These are phyloP conservation scores for Peromyscus melanophrys DNA, from an alignment of 2,797 vertebrate species.

Conservation along the genomic window DNA sequence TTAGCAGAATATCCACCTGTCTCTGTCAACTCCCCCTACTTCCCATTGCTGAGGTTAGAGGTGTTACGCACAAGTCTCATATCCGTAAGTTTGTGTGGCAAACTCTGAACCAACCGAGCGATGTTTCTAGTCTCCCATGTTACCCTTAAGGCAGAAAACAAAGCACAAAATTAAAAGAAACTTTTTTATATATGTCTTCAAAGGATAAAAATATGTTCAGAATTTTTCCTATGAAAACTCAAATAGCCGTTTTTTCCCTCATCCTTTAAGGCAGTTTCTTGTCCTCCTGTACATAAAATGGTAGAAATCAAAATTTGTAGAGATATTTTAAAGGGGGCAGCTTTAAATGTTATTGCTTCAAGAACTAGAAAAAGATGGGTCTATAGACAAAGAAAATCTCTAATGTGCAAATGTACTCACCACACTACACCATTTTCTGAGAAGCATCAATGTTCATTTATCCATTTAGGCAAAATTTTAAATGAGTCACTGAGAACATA, in stretches of 20 bases:
- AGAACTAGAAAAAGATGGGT: slow-evolving; percentile 63
- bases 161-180: slow-evolving; percentile 24
- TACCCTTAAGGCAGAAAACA: neutral
- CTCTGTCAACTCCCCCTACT: neutral
- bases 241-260: neutral
- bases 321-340: neutral
- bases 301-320: slow-evolving; percentile 23
- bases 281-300: slow-evolving; percentile 27
- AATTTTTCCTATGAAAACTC: slow-evolving; percentile 36
- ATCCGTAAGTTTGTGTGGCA: neutral
- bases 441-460: slow-evolving; percentile 73
- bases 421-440: neutral
- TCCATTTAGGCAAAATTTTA: slow-evolving; percentile 78
- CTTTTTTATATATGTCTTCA: neutral
- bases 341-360: slow-evolving; percentile 56
- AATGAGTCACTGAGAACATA: slow-evolving; percentile 71
- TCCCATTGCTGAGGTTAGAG: neutral
- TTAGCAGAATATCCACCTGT: neutral
- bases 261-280: slow-evolving; percentile 32
- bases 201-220: slow-evolving; percentile 37
- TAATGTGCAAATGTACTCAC: slow-evolving; percentile 55
- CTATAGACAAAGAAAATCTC: slow-evolving; percentile 45
- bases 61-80: neutral
- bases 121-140: neutral
- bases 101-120: neutral